Percentiles rank a stretch among this genome's conserved stretches.
These are phyloP conservation scores for Tinea trinotella DNA, from an alignment of 2,888 invertebrate genomes.

Conservation along the genomic window DNA sequence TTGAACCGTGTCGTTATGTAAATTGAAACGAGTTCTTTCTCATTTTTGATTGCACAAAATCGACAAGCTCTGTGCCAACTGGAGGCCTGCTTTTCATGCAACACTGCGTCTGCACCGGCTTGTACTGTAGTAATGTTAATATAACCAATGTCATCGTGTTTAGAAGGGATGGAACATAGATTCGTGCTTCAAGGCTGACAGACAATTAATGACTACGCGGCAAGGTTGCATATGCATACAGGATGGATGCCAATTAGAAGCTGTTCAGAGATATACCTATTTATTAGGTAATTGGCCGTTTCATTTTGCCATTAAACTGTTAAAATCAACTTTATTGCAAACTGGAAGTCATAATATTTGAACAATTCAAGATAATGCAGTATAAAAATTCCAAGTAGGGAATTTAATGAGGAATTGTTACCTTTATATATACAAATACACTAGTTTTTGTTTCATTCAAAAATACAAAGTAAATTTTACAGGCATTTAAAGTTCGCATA, in stretches of 20 bases:
- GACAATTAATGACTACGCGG: not conserved
- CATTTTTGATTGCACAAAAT: conserved; percentile 63
- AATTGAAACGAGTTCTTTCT: conserved; percentile 59
- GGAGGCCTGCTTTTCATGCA: conserved; percentile 58
- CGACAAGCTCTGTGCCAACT: conserved; percentile 55
- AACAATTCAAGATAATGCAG: too few relatives aligned
- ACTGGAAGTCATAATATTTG: too few relatives aligned
- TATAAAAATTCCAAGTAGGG: too few relatives aligned
- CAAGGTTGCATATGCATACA: conserved; percentile 3
- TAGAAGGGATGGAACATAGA: conserved; percentile 10
- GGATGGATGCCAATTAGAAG: conserved; percentile 10
- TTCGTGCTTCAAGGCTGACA: conserved; percentile 5
- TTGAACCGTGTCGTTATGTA: conserved; percentile 45
- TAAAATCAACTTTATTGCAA: too few relatives aligned
- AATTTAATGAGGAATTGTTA: too few relatives aligned
- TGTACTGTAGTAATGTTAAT: not conserved
- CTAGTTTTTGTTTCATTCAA: too few relatives aligned
- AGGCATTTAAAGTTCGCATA: too few relatives aligned
- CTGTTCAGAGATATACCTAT: not conserved
- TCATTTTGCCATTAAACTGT: too few relatives aligned
- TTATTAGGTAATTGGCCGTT: too few relatives aligned
- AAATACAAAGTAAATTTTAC: too few relatives aligned
- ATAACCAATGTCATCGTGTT: conserved; percentile 13
- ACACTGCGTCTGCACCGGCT: conserved; percentile 29
- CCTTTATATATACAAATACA: too few relatives aligned